Percentiles rank a stretch among this genome's conserved stretches.
Conservation (phyloP, 2,113 vertebrate genomes). For the Corythoichthys haematopterus region DNA sequence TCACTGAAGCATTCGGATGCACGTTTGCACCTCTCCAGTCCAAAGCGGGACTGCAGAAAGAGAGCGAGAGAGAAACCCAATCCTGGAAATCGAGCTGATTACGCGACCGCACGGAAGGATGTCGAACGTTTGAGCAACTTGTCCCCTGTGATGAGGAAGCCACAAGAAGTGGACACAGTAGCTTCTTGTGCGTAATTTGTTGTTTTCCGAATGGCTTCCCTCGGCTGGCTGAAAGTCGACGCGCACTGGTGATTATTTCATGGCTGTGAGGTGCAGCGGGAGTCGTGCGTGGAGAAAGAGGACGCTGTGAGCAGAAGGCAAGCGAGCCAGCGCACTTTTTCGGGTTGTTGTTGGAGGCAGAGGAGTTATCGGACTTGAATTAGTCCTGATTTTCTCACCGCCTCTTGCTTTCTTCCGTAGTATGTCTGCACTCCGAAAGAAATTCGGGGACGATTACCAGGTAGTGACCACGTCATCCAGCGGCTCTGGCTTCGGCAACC, state of each 20-base stretch:
- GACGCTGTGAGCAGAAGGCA: conserved; percentile 55
- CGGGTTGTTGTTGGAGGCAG: background rate
- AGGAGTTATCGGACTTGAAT: conserved; percentile 37
- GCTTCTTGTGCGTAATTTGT: background rate
- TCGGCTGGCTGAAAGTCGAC: conserved; percentile 24
- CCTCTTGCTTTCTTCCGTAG: conserved; percentile 76
- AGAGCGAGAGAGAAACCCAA: background rate
- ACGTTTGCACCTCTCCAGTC: background rate
- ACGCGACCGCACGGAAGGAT: conserved; percentile 28
- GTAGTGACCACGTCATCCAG: conserved; percentile 97
- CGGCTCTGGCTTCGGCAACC: conserved; percentile 82
- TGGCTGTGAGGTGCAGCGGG: conserved; percentile 55
- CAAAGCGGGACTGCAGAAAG: background rate
- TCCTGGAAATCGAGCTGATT: conserved; percentile 21
- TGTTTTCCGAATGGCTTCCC: conserved; percentile 43
- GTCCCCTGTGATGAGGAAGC: conserved; percentile 48
- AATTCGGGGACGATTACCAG: conserved; percentile 98
- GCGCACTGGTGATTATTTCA: conserved; percentile 49
- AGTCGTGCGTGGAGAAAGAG: conserved; percentile 52
- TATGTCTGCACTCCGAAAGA: conserved; percentile 97
- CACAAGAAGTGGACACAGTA: conserved; percentile 27
- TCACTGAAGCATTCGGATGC: background rate
- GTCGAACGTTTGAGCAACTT: conserved; percentile 38
- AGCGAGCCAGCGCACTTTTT: conserved; percentile 52
- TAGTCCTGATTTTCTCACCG: background rate